Evolutionary conservation across 2,888 invertebrate genomes (phyloP).

Genomic region (Melikaiella ostensackeni): DNA sequence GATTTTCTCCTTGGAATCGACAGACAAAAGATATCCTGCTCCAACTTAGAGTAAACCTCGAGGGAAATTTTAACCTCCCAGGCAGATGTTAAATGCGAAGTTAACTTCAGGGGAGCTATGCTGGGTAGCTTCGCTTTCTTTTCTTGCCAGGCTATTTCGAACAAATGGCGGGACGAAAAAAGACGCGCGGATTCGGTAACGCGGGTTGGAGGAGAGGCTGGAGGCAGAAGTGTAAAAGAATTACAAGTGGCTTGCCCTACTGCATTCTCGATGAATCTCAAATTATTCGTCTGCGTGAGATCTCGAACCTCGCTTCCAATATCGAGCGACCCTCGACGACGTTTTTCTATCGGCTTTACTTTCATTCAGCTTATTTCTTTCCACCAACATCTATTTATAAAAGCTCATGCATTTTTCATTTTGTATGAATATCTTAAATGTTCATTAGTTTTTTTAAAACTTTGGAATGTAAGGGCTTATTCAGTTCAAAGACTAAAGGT

Average conservation of each 20-base stretch:
- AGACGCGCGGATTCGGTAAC: conserved; percentile 54
- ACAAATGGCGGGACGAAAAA: conserved; percentile 69
- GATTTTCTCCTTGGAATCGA: conserved; percentile 59
- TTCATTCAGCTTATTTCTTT: conserved; percentile 18
- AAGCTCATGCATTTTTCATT: not conserved
- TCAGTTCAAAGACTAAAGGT: not conserved
- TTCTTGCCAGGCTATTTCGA: conserved; percentile 63
- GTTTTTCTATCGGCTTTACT: conserved; percentile 47
- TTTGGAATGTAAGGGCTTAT: too few species aligned
- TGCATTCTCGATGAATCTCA: conserved; percentile 74
- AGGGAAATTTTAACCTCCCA: conserved; percentile 72
- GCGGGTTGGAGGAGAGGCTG: conserved; percentile 46
- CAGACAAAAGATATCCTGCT: conserved; percentile 63
- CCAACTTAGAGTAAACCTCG: conserved; percentile 69
- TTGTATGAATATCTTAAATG: not conserved
- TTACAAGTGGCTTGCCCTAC: conserved; percentile 73
- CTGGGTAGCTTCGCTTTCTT: conserved; percentile 50
- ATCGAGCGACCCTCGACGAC: conserved; percentile 46
- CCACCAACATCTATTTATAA: not conserved
- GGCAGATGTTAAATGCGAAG: conserved; percentile 73
- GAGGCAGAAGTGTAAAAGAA: conserved; percentile 69
- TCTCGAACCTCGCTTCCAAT: conserved; percentile 52
- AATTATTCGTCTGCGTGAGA: conserved; percentile 69
- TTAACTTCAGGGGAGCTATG: conserved; percentile 67
- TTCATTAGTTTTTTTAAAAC: not conserved